Evolutionary conservation across 2,113 vertebrate species (phyloP).

Genomic region (Ahaetulla prasina): DNA sequence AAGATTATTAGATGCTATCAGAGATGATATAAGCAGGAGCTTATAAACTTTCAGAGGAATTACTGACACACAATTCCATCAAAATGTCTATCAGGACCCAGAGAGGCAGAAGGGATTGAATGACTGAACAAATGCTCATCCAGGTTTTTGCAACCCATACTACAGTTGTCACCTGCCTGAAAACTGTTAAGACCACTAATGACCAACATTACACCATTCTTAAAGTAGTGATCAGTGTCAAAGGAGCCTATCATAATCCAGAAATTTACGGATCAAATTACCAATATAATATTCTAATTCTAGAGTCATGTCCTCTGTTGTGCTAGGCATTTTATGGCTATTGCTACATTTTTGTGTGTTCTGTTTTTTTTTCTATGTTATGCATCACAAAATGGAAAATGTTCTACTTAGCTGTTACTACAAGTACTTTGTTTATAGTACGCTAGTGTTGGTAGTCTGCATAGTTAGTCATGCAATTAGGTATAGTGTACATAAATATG

Average conservation of each 20-base stretch:
- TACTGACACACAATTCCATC: neutral
- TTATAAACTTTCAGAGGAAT: neutral
- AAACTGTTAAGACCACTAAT: neutral
- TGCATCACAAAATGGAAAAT: neutral
- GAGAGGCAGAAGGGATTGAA: neutral
- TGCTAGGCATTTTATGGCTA: neutral
- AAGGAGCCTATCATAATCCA: neutral
- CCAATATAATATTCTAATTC: neutral
- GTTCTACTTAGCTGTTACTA: neutral
- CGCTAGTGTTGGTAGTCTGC: neutral
- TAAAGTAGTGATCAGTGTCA: neutral
- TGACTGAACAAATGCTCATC: neutral
- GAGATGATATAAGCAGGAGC: neutral
- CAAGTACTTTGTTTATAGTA: neutral
- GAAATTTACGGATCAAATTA: neutral
- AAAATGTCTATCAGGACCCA: neutral
- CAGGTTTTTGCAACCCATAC: neutral
- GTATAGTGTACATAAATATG: neutral
- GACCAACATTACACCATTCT: neutral
- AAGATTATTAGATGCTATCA: neutral
- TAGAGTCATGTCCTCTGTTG: neutral
- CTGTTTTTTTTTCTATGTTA: neutral
- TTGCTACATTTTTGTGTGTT: neutral
- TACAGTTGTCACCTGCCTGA: neutral
- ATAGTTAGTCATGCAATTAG: neutral